These are phyloP conservation scores for Polylopha cassiicola DNA, from an alignment of 2,888 invertebrate species.

Conservation along the genomic window DNA sequence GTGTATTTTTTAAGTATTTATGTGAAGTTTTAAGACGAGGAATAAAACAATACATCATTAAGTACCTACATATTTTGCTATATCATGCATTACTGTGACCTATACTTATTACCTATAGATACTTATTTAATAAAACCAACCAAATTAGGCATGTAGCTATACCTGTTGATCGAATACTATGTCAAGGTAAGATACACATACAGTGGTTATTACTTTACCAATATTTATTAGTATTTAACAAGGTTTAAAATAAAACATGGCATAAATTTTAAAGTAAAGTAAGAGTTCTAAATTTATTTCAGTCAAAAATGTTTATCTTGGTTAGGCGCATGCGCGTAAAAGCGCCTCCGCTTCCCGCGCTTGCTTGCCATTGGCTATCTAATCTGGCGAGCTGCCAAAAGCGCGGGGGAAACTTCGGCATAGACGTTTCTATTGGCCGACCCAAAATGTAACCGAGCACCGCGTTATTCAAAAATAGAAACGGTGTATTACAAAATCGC, in stretches of 20 bases:
- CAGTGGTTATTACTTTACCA: no score
- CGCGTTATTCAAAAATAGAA: slow-evolving; percentile 76
- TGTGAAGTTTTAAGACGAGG: slow-evolving; percentile 23
- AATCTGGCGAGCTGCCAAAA: slow-evolving; percentile 66
- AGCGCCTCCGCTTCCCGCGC: slow-evolving; percentile 54
- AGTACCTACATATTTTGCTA: slow-evolving; percentile 6
- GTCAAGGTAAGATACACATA: slow-evolving; percentile 18
- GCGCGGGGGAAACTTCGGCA: slow-evolving; percentile 59
- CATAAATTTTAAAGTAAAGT: no score
- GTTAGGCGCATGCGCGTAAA: slow-evolving; percentile 45
- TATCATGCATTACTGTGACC: slow-evolving; percentile 6
- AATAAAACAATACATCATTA: slow-evolving; percentile 14
- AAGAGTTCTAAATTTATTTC: no score
- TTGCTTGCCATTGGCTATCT: slow-evolving; percentile 55
- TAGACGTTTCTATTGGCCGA: slow-evolving; percentile 55
- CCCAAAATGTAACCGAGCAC: slow-evolving; percentile 68
- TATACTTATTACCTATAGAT: slow-evolving; percentile 8
- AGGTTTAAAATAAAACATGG: no score
- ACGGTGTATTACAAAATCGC: slow-evolving; percentile 45
- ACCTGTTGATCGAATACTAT: slow-evolving; percentile 14
- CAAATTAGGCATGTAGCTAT: slow-evolving; percentile 18
- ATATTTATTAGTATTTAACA: no score
- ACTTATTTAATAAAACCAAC: slow-evolving; percentile 10
- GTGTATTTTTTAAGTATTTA: slow-evolving; percentile 44
- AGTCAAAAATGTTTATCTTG: slow-evolving; percentile 42